Evolutionary conservation across 2,888 invertebrate genomes (phyloP).

Genomic region (Drosophila longiperda): DNA sequence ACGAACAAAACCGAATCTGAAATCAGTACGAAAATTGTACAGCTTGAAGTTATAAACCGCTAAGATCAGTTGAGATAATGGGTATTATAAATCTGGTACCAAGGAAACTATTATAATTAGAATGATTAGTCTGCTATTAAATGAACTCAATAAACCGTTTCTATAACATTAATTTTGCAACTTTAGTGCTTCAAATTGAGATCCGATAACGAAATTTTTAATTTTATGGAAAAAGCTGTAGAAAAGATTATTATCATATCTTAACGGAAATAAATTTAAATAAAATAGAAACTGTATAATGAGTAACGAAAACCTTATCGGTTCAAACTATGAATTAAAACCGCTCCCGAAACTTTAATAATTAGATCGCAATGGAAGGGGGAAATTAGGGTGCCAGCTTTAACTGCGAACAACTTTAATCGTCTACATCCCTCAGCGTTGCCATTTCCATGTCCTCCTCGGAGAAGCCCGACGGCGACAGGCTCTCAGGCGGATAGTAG

Average conservation of each 20-base stretch:
- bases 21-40: not conserved
- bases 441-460: conserved; percentile 89
- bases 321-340: not conserved
- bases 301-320: not conserved
- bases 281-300: not conserved
- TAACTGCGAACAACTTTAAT: conserved; percentile 86
- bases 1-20: not conserved
- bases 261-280: not conserved
- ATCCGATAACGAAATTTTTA: not conserved
- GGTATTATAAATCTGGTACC: not conserved
- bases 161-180: not conserved
- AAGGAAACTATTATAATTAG: not conserved
- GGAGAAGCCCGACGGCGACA: conserved; percentile 90
- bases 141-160: not conserved
- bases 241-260: not conserved
- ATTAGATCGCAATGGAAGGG: not conserved
- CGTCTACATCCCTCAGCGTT: conserved; percentile 89
- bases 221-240: not conserved
- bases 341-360: not conserved
- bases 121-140: not conserved
- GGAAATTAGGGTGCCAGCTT: conserved; percentile 51
- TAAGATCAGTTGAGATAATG: not conserved
- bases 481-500: conserved; percentile 89
- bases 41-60: not conserved
- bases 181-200: not conserved